Conservation (phyloP, 2,888 invertebrate genomes). For the Rapana venosa region DNA sequence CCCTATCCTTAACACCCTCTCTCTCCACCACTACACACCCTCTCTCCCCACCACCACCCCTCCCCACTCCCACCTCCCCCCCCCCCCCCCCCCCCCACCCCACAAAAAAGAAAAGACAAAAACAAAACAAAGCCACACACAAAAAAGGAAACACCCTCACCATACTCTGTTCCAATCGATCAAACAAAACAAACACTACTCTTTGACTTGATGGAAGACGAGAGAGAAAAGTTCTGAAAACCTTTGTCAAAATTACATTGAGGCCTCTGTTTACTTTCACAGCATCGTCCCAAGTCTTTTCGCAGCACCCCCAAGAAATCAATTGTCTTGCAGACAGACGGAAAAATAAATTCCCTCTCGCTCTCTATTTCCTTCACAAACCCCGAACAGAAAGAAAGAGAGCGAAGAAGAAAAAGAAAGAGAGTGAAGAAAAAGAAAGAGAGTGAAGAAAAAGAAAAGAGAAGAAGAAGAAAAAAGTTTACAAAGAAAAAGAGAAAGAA, state of each 20-base stretch:
- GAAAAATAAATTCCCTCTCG: constrained; percentile 14
- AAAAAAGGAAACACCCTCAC: background rate
- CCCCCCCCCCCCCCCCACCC: no score
- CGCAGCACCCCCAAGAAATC: background rate
- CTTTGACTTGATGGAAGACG: background rate
- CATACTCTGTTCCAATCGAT: constrained; percentile 5
- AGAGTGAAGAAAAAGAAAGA: background rate
- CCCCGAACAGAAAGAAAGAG: background rate
- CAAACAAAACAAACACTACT: constrained; percentile 11
- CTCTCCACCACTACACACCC: no score
- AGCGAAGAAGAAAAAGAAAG: background rate
- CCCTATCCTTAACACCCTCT: no score
- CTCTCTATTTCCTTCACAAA: constrained; percentile 9
- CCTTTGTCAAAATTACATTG: constrained; percentile 28
- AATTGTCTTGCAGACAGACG: constrained; percentile 26
- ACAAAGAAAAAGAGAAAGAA: background rate
- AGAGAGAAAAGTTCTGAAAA: constrained; percentile 22
- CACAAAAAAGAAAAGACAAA: background rate
- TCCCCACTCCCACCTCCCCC: no score
- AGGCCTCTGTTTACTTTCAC: constrained; percentile 6
- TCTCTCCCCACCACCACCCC: no score
- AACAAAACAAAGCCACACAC: background rate
- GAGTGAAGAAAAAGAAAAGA: background rate
- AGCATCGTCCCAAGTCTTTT: background rate
- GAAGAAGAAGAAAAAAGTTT: background rate